These are phyloP conservation scores for Entomobrya proxima DNA, from an alignment of 2,888 invertebrate genomes.

Conservation along the genomic window DNA sequence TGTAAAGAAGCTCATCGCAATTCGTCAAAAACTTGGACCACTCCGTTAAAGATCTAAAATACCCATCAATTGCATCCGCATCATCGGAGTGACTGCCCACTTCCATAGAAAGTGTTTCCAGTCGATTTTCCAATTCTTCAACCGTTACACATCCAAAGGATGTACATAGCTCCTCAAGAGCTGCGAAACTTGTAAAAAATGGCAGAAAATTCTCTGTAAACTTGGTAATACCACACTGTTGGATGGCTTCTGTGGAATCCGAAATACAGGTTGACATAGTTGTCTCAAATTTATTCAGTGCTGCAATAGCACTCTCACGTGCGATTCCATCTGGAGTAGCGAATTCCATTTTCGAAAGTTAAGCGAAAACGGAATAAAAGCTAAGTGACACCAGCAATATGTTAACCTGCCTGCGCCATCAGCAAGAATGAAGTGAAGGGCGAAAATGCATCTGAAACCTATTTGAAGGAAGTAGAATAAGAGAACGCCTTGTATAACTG, in stretches of 20 bases:
- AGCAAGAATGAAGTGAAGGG: too few relatives aligned
- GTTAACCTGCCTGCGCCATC: too few relatives aligned
- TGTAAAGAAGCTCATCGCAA: constrained; percentile 53
- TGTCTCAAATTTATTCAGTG: not conserved
- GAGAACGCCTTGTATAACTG: too few relatives aligned
- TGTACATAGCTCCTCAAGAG: constrained; percentile 16
- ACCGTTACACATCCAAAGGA: not conserved
- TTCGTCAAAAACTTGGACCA: constrained; percentile 67
- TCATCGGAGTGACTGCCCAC: constrained; percentile 16
- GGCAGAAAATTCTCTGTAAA: not conserved
- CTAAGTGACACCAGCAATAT: too few relatives aligned
- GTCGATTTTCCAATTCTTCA: not conserved
- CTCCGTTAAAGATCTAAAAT: constrained; percentile 51
- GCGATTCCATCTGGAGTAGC: too few relatives aligned
- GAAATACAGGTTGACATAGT: not conserved
- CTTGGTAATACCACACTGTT: constrained; percentile 11
- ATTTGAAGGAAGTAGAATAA: too few relatives aligned
- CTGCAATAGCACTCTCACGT: not conserved
- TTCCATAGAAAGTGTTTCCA: constrained; percentile 14
- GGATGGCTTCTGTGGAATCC: not conserved
- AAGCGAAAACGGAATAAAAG: too few relatives aligned
- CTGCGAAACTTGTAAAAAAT: not conserved
- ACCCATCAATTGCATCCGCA: constrained; percentile 64
- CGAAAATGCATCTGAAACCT: too few relatives aligned
- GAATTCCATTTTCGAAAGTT: too few relatives aligned